Evolutionary conservation across 2,113 vertebrate genomes (phyloP).

Genomic region (Anser cygnoides): DNA sequence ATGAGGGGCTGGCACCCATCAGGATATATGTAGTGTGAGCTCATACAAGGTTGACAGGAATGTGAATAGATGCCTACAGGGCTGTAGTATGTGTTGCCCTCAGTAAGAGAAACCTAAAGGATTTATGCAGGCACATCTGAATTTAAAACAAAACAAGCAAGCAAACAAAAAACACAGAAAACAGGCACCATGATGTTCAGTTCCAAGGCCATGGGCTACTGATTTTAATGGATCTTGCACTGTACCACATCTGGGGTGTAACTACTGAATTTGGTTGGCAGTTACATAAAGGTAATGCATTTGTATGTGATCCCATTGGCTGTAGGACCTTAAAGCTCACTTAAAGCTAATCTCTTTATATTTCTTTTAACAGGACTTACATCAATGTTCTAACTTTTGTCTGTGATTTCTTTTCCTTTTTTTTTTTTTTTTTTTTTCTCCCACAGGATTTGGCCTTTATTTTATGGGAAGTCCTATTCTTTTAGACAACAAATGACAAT

Average conservation of each 20-base stretch:
- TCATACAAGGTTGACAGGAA: neutral
- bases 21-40: neutral
- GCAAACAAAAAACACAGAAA: neutral
- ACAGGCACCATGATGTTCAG: rapidly evolving
- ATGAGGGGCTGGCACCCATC: neutral
- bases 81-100: neutral
- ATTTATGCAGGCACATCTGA: neutral
- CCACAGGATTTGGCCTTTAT: neutral
- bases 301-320: neutral
- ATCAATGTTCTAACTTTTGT: neutral
- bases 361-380: neutral
- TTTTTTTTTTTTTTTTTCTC: too few species aligned
- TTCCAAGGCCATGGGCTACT: neutral
- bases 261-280: neutral
- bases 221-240: neutral
- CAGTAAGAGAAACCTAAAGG: neutral
- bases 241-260: neutral
- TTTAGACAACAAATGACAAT: neutral
- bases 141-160: neutral
- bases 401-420: neutral
- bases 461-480: neutral
- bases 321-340: neutral
- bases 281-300: neutral
- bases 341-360: neutral
- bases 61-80: neutral